These are phyloP conservation scores for Noctuana brunneofusca DNA, from an alignment of 2,888 invertebrate genomes.

Conservation along the genomic window DNA sequence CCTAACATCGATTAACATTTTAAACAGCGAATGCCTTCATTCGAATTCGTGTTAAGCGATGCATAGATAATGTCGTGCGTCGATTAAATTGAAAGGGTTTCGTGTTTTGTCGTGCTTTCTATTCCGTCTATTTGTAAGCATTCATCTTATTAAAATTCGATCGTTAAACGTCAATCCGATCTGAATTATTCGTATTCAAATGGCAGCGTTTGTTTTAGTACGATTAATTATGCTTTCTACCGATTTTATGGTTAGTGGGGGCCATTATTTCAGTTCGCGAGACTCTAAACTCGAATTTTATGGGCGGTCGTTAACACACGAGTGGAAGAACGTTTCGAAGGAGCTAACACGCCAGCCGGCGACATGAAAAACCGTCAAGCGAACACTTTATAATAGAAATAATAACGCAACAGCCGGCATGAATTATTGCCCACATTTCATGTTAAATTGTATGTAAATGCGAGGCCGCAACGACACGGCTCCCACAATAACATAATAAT, in stretches of 20 bases:
- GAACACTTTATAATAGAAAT: conserved; percentile 80
- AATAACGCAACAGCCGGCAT: conserved; percentile 75
- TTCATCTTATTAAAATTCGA: conserved; percentile 46
- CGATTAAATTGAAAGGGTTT: conserved; percentile 58
- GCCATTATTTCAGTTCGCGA: conserved; percentile 33
- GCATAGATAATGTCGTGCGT: conserved; percentile 66
- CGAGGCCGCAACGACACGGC: conserved; percentile 73
- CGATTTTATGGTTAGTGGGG: conserved; percentile 30
- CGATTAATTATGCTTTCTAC: conserved; percentile 34
- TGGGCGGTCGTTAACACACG: conserved; percentile 55
- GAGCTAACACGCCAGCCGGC: conserved; percentile 65
- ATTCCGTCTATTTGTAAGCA: conserved; percentile 39
- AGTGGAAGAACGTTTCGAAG: conserved; percentile 52
- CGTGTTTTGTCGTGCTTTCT: conserved; percentile 53
- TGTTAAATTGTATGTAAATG: conserved; percentile 83
- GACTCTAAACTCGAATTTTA: conserved; percentile 33
- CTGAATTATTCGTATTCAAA: conserved; percentile 56
- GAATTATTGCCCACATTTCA: conserved; percentile 81
- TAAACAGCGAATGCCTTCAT: conserved; percentile 71
- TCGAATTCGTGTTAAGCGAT: conserved; percentile 68
- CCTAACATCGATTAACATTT: conserved; percentile 77
- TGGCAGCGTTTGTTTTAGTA: conserved; percentile 40
- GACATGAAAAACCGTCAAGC: conserved; percentile 69
- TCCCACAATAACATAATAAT: conserved; percentile 83
- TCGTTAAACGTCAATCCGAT: conserved; percentile 50